Percentiles rank a stretch among this genome's conserved stretches.
phyloP scores from a whole-genome alignment of 2,888 invertebrate genomes.

The Ormyrus labotus region DNA sequence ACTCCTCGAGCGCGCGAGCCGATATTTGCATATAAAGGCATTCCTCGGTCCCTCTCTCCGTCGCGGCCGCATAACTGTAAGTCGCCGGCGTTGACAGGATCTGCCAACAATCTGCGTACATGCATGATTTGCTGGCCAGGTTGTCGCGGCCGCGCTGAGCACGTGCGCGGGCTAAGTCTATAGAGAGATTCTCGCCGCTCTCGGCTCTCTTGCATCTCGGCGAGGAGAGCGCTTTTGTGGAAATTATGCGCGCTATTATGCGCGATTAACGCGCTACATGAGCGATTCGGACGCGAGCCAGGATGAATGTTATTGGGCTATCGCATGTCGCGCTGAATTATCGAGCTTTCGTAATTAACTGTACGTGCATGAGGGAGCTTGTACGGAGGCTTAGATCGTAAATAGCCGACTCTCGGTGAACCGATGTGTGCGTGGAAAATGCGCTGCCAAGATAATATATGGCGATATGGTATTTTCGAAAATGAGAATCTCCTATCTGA shows the following conservation, averaged over 20 bases:
- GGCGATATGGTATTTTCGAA: too few relatives aligned
- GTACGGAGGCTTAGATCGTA: slow-evolving; percentile 21
- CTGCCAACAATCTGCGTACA: slow-evolving; percentile 74
- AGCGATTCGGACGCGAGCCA: slow-evolving; percentile 29
- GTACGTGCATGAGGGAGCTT: slow-evolving; percentile 2
- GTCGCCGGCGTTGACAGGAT: slow-evolving; percentile 72
- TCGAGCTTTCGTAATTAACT: slow-evolving; percentile 46
- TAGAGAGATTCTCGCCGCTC: slow-evolving; percentile 36
- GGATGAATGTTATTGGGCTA: slow-evolving; percentile 49
- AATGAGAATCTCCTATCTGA: too few relatives aligned
- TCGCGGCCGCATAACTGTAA: slow-evolving; percentile 74
- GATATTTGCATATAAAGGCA: slow-evolving; percentile 76
- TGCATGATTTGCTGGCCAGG: slow-evolving; percentile 71
- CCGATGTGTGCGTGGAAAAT: too few relatives aligned
- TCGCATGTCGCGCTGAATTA: slow-evolving; percentile 48
- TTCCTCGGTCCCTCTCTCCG: slow-evolving; percentile 68
- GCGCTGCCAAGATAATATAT: too few relatives aligned
- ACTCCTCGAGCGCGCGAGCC: slow-evolving; percentile 54
- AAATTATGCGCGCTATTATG: slow-evolving; percentile 55
- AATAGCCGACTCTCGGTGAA: not conserved
- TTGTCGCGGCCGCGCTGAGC: slow-evolving; percentile 4
- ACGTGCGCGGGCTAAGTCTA: slow-evolving; percentile 39
- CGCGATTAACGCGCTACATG: slow-evolving; percentile 52
- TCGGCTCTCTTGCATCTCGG: not conserved
- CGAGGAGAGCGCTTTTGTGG: slow-evolving; percentile 31